phyloP scores from a whole-genome alignment of 1,140 invertebrate genomes.

The Drosophila kikkawai region DNA sequence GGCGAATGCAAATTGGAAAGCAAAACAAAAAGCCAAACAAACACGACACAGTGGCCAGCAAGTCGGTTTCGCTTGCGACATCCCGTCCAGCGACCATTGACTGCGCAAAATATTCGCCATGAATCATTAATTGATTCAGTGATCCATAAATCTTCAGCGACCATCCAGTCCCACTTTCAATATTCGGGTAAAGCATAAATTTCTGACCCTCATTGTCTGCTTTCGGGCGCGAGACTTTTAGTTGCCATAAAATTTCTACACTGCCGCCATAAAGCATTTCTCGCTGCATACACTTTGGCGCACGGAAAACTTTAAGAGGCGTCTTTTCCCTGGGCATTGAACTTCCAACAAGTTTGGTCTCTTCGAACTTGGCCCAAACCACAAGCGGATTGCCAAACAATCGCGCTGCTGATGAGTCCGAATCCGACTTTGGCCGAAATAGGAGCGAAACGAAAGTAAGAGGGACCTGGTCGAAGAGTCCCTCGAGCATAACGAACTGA shows the following conservation, averaged over 20 bases:
- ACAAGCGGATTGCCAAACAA: constrained; percentile 41
- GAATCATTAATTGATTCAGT: constrained; percentile 32
- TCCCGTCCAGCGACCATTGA: constrained; percentile 17
- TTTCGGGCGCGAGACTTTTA: constrained; percentile 12
- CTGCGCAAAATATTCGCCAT: constrained; percentile 38
- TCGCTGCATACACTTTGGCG: constrained; percentile 37
- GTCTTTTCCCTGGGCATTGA: constrained; percentile 29
- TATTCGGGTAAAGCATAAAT: background rate
- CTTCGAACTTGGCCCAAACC: constrained; percentile 15
- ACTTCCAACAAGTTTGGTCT: constrained; percentile 23
- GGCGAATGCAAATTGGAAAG: constrained; percentile 62
- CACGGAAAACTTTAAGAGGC: background rate
- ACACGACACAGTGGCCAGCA: constrained; percentile 39
- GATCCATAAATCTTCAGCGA: constrained; percentile 28
- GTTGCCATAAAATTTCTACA: constrained; percentile 41
- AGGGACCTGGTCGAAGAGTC: constrained; percentile 16
- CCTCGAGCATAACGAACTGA: constrained; percentile 37
- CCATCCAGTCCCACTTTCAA: background rate
- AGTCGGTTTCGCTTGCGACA: constrained; percentile 34
- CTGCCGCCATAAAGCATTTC: constrained; percentile 13
- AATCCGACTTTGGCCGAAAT: constrained; percentile 33
- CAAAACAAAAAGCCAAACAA: constrained; percentile 55
- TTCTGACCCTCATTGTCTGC: constrained; percentile 10
- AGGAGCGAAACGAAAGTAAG: constrained; percentile 34
- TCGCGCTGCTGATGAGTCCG: constrained; percentile 32